These are phyloP conservation scores for Notospermus geniculatus DNA, from an alignment of 1,140 invertebrate species.

Conservation along the genomic window DNA sequence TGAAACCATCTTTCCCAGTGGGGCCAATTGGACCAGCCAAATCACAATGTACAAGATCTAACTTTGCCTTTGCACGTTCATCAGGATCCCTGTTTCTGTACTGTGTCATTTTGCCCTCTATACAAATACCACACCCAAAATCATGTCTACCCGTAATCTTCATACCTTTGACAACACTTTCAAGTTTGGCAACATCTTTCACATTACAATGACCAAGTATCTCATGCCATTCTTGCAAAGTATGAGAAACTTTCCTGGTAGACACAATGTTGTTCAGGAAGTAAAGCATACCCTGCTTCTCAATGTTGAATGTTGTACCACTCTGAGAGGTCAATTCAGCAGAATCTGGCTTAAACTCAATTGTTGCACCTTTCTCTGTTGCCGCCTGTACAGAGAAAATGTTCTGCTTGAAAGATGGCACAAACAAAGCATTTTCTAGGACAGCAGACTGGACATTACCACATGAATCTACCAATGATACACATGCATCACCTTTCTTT, in stretches of 20 bases:
- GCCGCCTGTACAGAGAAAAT: slow-evolving; percentile 23
- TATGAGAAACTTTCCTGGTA: not conserved
- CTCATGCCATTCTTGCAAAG: slow-evolving; percentile 6
- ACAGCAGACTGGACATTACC: not conserved
- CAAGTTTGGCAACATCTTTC: slow-evolving; percentile 6
- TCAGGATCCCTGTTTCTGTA: not conserved
- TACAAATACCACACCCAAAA: slow-evolving; percentile 7
- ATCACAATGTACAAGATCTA: slow-evolving; percentile 19
- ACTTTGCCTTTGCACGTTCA: not conserved
- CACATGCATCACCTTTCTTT: slow-evolving; percentile 11
- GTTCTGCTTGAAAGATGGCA: slow-evolving; percentile 18
- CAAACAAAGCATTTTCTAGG: slow-evolving; percentile 13
- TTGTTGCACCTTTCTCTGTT: slow-evolving; percentile 12
- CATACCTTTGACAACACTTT: slow-evolving; percentile 9
- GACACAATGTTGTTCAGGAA: not conserved
- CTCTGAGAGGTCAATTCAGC: not conserved
- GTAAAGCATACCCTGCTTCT: slow-evolving; percentile 10
- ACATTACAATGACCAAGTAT: slow-evolving; percentile 13
- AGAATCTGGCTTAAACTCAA: slow-evolving; percentile 1
- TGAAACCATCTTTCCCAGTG: slow-evolving; percentile 14
- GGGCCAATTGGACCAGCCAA: slow-evolving; percentile 17
- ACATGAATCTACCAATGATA: slow-evolving; percentile 7
- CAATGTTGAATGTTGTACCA: slow-evolving; percentile 3
- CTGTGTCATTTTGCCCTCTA: slow-evolving; percentile 10
- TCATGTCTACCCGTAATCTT: slow-evolving; percentile 1